Evolutionary conservation across 2,113 vertebrate genomes (phyloP).

Genomic region (Gymnobelideus leadbeateri): DNA sequence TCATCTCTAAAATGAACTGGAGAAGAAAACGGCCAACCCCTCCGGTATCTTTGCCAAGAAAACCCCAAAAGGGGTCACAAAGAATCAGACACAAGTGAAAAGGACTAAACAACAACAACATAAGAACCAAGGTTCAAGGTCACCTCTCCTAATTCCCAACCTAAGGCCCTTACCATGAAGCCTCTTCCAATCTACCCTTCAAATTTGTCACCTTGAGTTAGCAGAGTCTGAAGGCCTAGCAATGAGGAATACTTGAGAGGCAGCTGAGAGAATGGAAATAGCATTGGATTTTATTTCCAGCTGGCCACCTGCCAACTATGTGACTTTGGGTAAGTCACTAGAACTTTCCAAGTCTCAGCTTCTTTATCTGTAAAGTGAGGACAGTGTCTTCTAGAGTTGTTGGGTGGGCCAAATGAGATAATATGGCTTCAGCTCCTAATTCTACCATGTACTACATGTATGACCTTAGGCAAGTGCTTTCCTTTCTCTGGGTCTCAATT

Average conservation of each 20-base stretch:
- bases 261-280: not conserved
- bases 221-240: not conserved
- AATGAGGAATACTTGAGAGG: not conserved
- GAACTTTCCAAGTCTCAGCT: not conserved
- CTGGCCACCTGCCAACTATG: not conserved
- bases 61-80: no score
- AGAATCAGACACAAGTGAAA: no score
- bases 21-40: no score
- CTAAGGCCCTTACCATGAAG: not conserved
- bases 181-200: not conserved
- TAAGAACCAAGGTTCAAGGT: not conserved
- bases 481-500: not conserved
- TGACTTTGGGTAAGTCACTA: not conserved
- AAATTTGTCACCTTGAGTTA: not conserved
- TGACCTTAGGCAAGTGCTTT: no score
- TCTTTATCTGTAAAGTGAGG: no score
- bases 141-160: not conserved
- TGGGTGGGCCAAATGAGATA: not conserved
- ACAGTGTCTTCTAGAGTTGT: not conserved
- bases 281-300: not conserved
- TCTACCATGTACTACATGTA: not conserved
- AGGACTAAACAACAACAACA: no score
- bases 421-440: not conserved
- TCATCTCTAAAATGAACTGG: no score
- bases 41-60: no score